Evolutionary conservation across 2,888 invertebrate genomes (phyloP).

Genomic region (Polyommatus iphigenia): DNA sequence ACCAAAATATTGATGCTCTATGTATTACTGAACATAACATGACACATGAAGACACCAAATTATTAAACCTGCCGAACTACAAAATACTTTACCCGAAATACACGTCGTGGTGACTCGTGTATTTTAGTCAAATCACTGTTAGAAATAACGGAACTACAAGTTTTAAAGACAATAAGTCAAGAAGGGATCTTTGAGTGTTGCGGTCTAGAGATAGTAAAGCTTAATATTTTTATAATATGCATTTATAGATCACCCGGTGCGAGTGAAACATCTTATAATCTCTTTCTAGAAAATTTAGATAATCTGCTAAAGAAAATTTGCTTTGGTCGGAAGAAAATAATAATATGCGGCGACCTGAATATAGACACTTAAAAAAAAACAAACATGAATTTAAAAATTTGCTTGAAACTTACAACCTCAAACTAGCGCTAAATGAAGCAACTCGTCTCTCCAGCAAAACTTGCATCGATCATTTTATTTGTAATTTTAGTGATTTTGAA

Average conservation of each 20-base stretch:
- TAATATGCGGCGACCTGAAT: too few species aligned
- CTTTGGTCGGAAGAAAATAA: too few species aligned
- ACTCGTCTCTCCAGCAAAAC: too few species aligned
- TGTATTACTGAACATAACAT: background rate
- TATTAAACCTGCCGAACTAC: too few species aligned
- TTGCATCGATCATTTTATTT: too few species aligned
- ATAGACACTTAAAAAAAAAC: background rate
- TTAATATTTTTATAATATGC: background rate
- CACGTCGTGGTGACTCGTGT: background rate
- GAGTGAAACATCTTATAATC: background rate
- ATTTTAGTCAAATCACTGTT: background rate
- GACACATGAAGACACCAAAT: background rate
- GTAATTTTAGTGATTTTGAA: too few species aligned
- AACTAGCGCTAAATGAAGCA: too few species aligned
- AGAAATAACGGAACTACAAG: background rate
- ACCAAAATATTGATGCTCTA: background rate
- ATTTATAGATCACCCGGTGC: constrained; percentile 2
- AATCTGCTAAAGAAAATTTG: background rate
- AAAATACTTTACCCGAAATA: background rate
- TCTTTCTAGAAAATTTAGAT: background rate
- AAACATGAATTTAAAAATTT: constrained; percentile 1
- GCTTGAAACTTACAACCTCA: background rate
- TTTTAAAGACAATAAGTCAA: background rate
- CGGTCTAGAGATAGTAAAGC: too few species aligned
- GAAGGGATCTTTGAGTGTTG: background rate